Evolutionary conservation across 1,140 invertebrate genomes (phyloP), one percentile per base, ranked within the genome.

Genomic region (Ceratina australensis): DNA sequence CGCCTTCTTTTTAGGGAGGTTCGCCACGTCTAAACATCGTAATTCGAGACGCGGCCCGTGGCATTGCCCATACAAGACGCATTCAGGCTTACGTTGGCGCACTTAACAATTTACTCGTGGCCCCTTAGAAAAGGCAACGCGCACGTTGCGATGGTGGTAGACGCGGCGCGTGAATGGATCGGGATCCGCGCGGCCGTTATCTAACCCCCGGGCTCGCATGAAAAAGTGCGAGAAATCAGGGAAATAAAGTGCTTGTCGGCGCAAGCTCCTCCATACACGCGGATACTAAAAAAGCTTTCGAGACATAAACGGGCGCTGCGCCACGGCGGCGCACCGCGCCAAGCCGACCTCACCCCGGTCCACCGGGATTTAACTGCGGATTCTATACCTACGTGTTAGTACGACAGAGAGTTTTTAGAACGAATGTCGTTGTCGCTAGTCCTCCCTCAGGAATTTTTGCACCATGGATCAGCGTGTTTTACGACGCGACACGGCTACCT

Each of bases 221-320:
- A 84, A 83, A 42, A 80, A 83, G 72, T 77, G 68, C 68, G 66
- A 67, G 73, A 73, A 84, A 83, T 84, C 82, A 80, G 64, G 77
- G 68, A 76, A 84, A 83, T 83, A 84, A 84, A 84, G 78, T 67
- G 82, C 63, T 83, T 84, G 82, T 80, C 81, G 68, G 67, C 72
- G 75, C 56, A 63, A 77, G 47, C 69, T 52, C 57, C 33, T 59
- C 63, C 56, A 28, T 69, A 59, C 33, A 49, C 42, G n/a, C 20
- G 42, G 77, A 24, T 57, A 61, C 28, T 78, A 80, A 83, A 84
- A 84, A 83, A 81, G 69, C 78, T 83, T 69, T 66, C 65, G 69
- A 72, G 81, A 66, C 76, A 78, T 78, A 80, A 83, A 78, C 73
- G 81, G 49, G 54, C 33, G 2, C 33, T 42, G 33, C 33, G 33